Evolutionary conservation across 2,113 vertebrate genomes (phyloP).

Genomic region (Elgaria multicarinata): DNA sequence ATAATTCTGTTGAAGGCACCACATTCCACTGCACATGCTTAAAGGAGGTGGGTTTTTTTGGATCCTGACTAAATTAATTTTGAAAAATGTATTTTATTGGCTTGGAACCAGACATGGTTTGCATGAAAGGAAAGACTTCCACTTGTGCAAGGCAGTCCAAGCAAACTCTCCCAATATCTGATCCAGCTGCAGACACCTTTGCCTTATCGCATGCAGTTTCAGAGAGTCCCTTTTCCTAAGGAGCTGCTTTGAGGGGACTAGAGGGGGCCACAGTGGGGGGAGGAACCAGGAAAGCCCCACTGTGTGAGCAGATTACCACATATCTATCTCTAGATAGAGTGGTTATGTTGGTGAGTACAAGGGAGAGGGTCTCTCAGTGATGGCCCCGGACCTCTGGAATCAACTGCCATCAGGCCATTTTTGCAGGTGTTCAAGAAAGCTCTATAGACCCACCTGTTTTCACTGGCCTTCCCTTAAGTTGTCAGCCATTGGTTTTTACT

Average conservation of each 20-base stretch:
- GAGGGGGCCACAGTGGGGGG: background rate
- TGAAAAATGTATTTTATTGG: background rate
- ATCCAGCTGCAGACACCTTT: background rate
- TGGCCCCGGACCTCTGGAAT: too few relatives aligned
- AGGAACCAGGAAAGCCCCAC: background rate
- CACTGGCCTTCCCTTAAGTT: too few relatives aligned
- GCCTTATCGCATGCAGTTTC: too few relatives aligned
- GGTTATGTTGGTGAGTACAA: too few relatives aligned
- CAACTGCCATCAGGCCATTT: too few relatives aligned
- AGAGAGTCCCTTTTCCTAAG: background rate
- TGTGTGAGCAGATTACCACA: too few relatives aligned
- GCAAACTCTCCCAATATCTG: background rate
- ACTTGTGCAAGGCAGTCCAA: background rate
- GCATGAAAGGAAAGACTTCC: background rate
- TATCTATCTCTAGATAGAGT: background rate
- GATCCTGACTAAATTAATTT: background rate
- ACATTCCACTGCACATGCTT: background rate
- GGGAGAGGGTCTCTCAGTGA: too few relatives aligned
- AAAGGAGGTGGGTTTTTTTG: background rate
- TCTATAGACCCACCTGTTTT: too few relatives aligned
- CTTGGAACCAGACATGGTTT: background rate
- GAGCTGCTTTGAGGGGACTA: too few relatives aligned
- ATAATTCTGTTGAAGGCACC: conserved; percentile 1
- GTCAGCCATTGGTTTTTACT: too few relatives aligned
- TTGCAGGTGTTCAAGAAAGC: too few relatives aligned